Evolutionary conservation across 2,797 vertebrate genomes (phyloP).

Genomic region (Odontamblyopus lacepedii): DNA sequence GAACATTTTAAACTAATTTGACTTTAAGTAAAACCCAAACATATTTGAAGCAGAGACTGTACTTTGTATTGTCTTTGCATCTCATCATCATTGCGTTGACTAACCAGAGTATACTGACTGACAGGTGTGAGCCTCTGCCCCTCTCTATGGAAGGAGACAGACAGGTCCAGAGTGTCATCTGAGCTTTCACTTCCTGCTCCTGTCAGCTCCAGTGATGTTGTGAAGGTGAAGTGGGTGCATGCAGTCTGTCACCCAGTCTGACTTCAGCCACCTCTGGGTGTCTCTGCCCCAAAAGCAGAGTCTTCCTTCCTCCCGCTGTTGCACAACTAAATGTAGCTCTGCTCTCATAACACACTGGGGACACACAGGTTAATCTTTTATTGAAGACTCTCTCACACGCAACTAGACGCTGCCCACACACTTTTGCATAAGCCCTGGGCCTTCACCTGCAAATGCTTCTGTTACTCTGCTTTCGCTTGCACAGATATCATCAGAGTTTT

Average conservation of each 20-base stretch:
- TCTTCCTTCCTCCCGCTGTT: slow-evolving; percentile 31
- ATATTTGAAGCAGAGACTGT: background rate
- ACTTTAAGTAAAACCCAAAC: no score
- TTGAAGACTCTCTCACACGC: slow-evolving; percentile 67
- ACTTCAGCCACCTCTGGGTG: slow-evolving; percentile 74
- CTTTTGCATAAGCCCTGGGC: slow-evolving; percentile 39
- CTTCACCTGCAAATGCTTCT: slow-evolving; percentile 47
- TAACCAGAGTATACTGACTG: slow-evolving; percentile 47
- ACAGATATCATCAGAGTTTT: slow-evolving; percentile 23
- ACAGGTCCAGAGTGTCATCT: slow-evolving; percentile 57
- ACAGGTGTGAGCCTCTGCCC: slow-evolving; percentile 60
- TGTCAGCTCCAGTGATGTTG: slow-evolving; percentile 75
- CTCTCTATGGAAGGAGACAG: slow-evolving; percentile 51
- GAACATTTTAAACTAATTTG: background rate
- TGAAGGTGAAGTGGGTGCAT: slow-evolving; percentile 54
- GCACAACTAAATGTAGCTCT: slow-evolving; percentile 44
- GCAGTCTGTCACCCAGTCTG: slow-evolving; percentile 68
- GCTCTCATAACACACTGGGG: slow-evolving; percentile 65
- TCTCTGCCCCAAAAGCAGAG: slow-evolving; percentile 48
- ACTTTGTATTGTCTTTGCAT: slow-evolving; percentile 11
- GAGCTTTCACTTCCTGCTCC: slow-evolving; percentile 58
- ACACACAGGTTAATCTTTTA: slow-evolving; percentile 76
- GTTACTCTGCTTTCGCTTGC: slow-evolving; percentile 18
- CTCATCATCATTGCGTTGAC: slow-evolving; percentile 14
- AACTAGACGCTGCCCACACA: slow-evolving; percentile 53